Percentiles rank a stretch among this genome's conserved stretches.
phyloP scores from a whole-genome alignment of 1,140 invertebrate species.

The Mactra quadrangularis region DNA sequence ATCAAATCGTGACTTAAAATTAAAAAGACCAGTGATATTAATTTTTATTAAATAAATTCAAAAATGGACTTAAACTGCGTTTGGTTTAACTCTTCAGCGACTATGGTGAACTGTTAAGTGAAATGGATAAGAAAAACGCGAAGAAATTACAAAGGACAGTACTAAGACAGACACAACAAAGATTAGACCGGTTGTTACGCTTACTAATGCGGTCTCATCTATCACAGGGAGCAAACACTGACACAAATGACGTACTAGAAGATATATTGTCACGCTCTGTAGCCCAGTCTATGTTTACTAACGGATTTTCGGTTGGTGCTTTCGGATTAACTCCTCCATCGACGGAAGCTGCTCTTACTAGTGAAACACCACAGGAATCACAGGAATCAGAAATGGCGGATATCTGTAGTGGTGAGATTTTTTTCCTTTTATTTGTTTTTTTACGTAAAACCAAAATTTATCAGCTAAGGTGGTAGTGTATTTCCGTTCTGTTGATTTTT shows the following conservation, averaged over 20 bases:
- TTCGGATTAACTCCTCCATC: constrained; percentile 10
- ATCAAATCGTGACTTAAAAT: no score
- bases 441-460: no score
- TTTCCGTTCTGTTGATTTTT: not conserved
- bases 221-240: constrained; percentile 30
- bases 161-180: constrained; percentile 7
- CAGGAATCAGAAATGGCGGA: not conserved
- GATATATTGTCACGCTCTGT: constrained; percentile 11
- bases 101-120: not conserved
- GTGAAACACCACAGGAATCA: not conserved
- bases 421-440: no score
- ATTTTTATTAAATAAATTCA: no score
- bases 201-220: constrained; percentile 22
- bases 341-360: not conserved
- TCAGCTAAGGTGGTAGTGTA: not conserved
- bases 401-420: constrained; percentile 18
- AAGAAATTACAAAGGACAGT: not conserved
- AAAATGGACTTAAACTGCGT: no score
- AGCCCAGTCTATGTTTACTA: constrained; percentile 20
- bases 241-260: constrained; percentile 12
- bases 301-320: constrained; percentile 34
- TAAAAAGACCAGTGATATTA: no score
- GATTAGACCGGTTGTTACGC: constrained; percentile 14
- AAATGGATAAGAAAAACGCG: not conserved
- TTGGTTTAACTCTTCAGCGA: no score